phyloP scores from a whole-genome alignment of 1,140 invertebrate species.

The Drosophila pruinosa region DNA sequence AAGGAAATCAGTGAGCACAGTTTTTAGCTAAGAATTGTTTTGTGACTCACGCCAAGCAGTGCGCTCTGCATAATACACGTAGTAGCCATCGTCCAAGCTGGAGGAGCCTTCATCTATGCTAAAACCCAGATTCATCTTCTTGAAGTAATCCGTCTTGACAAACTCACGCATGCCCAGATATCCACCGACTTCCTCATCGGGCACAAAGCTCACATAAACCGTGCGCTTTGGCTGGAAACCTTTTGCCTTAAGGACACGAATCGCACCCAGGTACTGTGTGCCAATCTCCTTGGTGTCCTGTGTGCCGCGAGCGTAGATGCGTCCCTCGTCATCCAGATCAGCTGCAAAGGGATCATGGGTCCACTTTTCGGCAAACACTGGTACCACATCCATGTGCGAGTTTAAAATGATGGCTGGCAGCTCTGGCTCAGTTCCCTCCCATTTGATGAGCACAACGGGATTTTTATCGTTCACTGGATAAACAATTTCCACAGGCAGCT shows the following conservation, averaged over 20 bases:
- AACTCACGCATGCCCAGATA: conserved; percentile 92
- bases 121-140: conserved; percentile 94
- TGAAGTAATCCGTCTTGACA: conserved; percentile 90
- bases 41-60: conserved; percentile 86
- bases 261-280: conserved; percentile 86
- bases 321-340: conserved; percentile 88
- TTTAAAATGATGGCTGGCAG: conserved; percentile 90
- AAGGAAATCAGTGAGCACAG: conserved; percentile 83
- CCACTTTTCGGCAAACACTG: conserved; percentile 88
- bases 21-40: conserved; percentile 87
- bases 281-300: conserved; percentile 86
- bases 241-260: conserved; percentile 86
- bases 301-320: conserved; percentile 91
- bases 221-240: conserved; percentile 86
- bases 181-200: conserved; percentile 97
- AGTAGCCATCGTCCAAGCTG: conserved; percentile 86
- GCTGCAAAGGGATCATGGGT: conserved; percentile 89
- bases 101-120: conserved; percentile 93
- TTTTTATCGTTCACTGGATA: conserved; percentile 83
- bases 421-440: conserved; percentile 87
- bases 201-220: conserved; percentile 91
- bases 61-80: conserved; percentile 91
- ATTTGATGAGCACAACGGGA: conserved; percentile 90
- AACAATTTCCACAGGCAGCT: conserved; percentile 85
- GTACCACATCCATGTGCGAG: conserved; percentile 95